A percentile compares a stretch with the other conserved stretches of the same genome.
These are phyloP conservation scores for Nyctereutes procyonoides DNA, from an alignment of 2,113 vertebrate genomes.

Conservation along the genomic window DNA sequence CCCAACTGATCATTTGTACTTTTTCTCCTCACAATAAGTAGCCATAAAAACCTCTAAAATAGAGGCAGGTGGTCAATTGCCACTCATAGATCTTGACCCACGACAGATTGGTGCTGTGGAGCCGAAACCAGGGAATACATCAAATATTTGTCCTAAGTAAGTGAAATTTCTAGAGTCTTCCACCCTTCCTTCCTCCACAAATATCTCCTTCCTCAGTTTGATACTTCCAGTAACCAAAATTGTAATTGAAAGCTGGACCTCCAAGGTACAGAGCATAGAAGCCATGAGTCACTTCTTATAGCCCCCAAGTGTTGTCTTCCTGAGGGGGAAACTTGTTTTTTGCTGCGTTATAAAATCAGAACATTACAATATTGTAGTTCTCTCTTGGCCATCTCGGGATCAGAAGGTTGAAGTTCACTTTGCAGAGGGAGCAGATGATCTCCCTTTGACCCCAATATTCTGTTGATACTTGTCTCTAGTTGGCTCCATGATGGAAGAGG, in stretches of 20 bases:
- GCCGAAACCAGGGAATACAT: background rate
- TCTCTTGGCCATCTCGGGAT: background rate
- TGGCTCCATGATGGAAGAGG: background rate
- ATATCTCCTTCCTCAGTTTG: background rate
- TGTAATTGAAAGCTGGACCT: background rate
- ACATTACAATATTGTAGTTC: background rate
- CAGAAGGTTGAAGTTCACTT: background rate
- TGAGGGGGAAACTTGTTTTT: slow-evolving; percentile 26
- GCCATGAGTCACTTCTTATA: background rate
- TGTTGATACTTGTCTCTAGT: background rate
- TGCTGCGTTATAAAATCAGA: slow-evolving; percentile 13
- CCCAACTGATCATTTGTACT: background rate
- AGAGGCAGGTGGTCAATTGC: background rate
- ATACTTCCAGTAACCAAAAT: background rate
- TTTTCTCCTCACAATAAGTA: background rate
- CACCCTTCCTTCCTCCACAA: background rate
- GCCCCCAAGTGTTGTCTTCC: background rate
- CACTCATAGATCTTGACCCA: background rate
- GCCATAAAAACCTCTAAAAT: background rate
- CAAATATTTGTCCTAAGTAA: background rate
- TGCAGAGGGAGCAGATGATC: background rate
- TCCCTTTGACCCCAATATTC: background rate
- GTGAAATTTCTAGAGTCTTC: background rate
- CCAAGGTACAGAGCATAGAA: background rate
- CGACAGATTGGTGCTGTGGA: background rate